Base-by-base conservation (phyloP, 1,140 invertebrate genomes). In the Lepidurus arcticus region DNA sequence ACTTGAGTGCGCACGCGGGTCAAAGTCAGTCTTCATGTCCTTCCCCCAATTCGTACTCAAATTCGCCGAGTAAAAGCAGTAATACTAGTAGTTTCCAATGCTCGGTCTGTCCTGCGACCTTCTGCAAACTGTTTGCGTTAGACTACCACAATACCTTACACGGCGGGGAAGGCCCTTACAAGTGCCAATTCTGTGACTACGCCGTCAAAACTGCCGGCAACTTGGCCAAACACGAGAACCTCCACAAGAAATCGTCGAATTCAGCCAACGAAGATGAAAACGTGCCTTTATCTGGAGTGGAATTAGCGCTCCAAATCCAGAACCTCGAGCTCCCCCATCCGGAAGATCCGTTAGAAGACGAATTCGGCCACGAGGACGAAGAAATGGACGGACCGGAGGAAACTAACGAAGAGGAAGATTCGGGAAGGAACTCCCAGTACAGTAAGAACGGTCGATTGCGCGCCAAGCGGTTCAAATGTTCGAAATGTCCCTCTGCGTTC, bases 401-500 rank as follows among this genome's bases (percentile, higher is more conserved):
- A 79, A 43, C 24, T 1, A 11, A 3, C 16, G n/a, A 13, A 16
- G 75, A 44, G 45, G 24, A 44, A 45, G 77, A 16, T 45, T 21
- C n/a, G 47, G 47, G 74, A 53, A 42, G 16, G n/a, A 42, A 10
- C 6, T 10, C 76, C 7, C 42, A 43, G 73, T 24, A 73, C 42
- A 42, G 92, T 24, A 92, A 91, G 83, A 92, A 92, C 82, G 92
- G 91, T 5, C 86, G 89, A 26, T 84, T 91, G 77, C 92, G 91
- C 83, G 90, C 92, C 82, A 93, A 93, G 82, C 87, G 91, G 0
- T 93, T 93, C 83, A 93, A 93, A 84, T 94, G 93, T 81, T 89
- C 90, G 80, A 94, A 94, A 85, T 96, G 94, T 84, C 94, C 94
- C 0, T 94, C 93, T 24, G 92, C 92, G 0, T 95, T 95, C 85